These are phyloP conservation scores for Palaemon carinicauda DNA, from an alignment of 1,140 invertebrate species.

Conservation along the genomic window DNA sequence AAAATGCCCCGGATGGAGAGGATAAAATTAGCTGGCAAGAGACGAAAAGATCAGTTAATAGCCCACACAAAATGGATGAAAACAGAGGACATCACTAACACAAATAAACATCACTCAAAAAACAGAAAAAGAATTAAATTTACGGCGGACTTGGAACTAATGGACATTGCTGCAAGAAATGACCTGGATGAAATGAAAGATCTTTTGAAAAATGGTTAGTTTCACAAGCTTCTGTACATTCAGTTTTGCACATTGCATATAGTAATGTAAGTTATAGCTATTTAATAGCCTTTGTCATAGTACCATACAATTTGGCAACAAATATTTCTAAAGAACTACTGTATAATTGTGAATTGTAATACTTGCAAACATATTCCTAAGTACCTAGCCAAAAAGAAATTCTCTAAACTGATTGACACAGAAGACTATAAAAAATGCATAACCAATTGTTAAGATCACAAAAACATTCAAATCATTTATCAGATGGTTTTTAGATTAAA, in stretches of 20 bases:
- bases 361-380: too few species aligned
- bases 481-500: too few species aligned
- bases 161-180: conserved; percentile 46
- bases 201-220: conserved; percentile 43
- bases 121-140: conserved; percentile 20
- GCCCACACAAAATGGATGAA: conserved; percentile 21
- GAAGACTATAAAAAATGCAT: too few species aligned
- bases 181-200: conserved; percentile 34
- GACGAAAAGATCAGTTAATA: conserved; percentile 29
- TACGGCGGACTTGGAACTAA: conserved; percentile 28
- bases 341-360: too few species aligned
- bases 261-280: not conserved
- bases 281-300: not conserved
- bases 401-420: too few species aligned
- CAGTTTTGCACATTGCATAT: not conserved
- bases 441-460: too few species aligned
- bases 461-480: too few species aligned
- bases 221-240: too few species aligned
- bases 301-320: too few species aligned
- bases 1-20: conserved; percentile 25
- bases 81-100: not conserved
- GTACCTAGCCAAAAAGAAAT: too few species aligned
- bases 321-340: too few species aligned
- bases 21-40: conserved; percentile 30
- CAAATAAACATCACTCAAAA: not conserved